Conservation (phyloP, 2,888 invertebrate species). For the Alentia gelatinosa region DNA sequence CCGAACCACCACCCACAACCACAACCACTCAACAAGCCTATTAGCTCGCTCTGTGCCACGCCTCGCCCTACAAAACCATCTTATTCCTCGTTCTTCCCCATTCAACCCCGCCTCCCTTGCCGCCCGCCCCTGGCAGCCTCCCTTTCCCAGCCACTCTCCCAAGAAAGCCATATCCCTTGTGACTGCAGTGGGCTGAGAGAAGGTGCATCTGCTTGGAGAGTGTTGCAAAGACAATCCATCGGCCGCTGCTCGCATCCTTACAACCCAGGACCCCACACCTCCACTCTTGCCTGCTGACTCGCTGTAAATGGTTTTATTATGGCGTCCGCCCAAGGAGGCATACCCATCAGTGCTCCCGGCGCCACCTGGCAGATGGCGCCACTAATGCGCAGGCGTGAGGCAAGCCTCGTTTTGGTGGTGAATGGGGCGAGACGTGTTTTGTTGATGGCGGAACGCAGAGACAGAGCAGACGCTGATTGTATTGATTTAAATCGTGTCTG, state of each 20-base stretch:
- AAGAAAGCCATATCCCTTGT: too few species aligned
- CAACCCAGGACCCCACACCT: not conserved
- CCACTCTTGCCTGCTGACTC: not conserved
- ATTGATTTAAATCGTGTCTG: too few species aligned
- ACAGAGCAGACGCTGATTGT: too few species aligned
- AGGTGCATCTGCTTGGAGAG: too few species aligned
- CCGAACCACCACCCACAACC: not conserved
- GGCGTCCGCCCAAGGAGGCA: not conserved
- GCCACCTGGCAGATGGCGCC: not conserved
- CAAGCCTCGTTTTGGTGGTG: not conserved
- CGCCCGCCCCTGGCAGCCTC: too few species aligned
- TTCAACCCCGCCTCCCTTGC: too few species aligned
- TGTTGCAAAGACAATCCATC: not conserved
- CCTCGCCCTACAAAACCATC: not conserved
- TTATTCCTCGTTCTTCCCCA: too few species aligned
- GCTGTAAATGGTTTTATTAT: conserved; percentile 9
- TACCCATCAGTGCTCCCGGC: not conserved
- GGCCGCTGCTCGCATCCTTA: not conserved
- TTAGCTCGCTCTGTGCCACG: not conserved
- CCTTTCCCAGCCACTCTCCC: too few species aligned
- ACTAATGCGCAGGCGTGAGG: not conserved
- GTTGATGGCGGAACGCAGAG: too few species aligned
- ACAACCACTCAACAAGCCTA: not conserved
- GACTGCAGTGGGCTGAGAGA: too few species aligned
- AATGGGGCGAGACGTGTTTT: not conserved